These are phyloP conservation scores for Tringa solitaria DNA, from an alignment of 2,113 vertebrate species.

Conservation along the genomic window DNA sequence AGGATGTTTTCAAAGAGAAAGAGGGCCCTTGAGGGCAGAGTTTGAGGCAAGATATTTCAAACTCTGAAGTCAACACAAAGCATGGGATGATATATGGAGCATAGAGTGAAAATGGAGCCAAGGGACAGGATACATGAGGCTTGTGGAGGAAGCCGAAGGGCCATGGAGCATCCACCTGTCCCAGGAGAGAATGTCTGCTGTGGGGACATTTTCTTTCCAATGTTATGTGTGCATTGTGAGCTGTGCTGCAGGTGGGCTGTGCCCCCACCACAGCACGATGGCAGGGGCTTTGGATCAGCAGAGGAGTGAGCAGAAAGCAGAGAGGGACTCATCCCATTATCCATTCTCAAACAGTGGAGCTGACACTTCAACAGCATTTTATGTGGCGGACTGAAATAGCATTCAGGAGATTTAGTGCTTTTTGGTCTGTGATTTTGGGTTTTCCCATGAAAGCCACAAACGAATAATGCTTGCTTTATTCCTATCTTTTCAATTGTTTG, in stretches of 20 bases:
- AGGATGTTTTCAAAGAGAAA: neutral
- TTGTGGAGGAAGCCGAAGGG: neutral
- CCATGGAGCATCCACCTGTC: neutral
- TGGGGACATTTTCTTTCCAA: neutral
- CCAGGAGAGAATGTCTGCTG: neutral
- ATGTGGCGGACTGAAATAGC: neutral
- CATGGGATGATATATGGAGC: neutral
- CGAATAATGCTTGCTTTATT: neutral
- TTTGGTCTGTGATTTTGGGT: neutral
- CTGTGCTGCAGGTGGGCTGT: neutral
- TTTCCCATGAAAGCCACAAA: neutral
- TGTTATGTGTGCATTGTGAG: fast-evolving
- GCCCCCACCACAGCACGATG: fast-evolving
- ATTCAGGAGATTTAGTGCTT: neutral
- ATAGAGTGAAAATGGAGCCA: neutral
- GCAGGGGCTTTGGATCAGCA: neutral
- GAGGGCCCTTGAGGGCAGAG: neutral
- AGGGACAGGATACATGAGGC: fast-evolving
- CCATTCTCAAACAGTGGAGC: neutral
- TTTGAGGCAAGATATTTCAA: neutral
- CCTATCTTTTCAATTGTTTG: neutral
- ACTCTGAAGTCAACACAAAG: neutral
- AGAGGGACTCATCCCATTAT: neutral
- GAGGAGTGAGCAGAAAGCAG: neutral
- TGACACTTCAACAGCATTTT: neutral